Evolutionary conservation across 2,797 vertebrate species (phyloP).

Genomic region (Siniperca undulata): DNA sequence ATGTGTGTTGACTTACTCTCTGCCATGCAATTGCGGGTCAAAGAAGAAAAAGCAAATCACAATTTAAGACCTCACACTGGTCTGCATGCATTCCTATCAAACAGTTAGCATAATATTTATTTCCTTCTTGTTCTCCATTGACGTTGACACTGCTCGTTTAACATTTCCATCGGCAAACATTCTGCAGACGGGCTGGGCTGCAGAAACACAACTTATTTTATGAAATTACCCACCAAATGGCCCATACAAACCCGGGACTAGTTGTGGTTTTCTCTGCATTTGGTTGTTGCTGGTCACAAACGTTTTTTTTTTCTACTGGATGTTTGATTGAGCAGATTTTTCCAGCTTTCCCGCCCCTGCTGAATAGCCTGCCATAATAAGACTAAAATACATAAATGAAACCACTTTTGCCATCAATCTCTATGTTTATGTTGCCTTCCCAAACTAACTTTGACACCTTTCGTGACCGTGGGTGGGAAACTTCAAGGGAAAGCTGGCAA

Average conservation of each 20-base stretch:
- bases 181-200: slow-evolving; percentile 60
- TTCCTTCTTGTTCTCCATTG: slow-evolving; percentile 49
- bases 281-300: slow-evolving; percentile 75
- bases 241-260: slow-evolving; percentile 69
- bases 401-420: slow-evolving; percentile 80
- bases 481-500: slow-evolving; percentile 56
- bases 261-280: slow-evolving; percentile 80
- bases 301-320: slow-evolving; percentile 66
- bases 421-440: slow-evolving; percentile 59
- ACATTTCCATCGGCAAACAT: slow-evolving; percentile 67
- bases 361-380: slow-evolving; percentile 71
- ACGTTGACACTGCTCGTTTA: slow-evolving; percentile 56
- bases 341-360: slow-evolving; percentile 76
- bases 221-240: slow-evolving; percentile 68
- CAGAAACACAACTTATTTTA: slow-evolving; percentile 56
- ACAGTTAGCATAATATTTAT: slow-evolving; percentile 60
- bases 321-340: slow-evolving; percentile 82
- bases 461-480: slow-evolving; percentile 60
- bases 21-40: slow-evolving; percentile 44
- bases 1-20: slow-evolving; percentile 22
- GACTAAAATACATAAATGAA: slow-evolving; percentile 81
- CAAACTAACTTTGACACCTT: slow-evolving; percentile 79
- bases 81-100: slow-evolving; percentile 56
- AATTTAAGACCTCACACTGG: slow-evolving; percentile 41
- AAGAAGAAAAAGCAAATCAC: slow-evolving; percentile 39